phyloP scores from a whole-genome alignment of 2,113 vertebrate genomes.

The Sminthopsis crassicaudata region DNA sequence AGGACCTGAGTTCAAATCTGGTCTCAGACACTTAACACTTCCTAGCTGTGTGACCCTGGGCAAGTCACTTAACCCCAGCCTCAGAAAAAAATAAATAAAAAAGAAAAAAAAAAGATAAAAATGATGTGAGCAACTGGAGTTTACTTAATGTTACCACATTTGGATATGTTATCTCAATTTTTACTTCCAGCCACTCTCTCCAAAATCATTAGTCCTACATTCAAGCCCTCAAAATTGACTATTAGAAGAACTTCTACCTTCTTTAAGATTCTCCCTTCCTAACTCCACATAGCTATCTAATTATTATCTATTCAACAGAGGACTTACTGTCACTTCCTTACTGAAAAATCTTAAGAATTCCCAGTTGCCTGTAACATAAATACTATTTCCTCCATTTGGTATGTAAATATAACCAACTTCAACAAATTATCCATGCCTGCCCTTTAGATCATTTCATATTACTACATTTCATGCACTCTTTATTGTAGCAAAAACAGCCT shows the following conservation, averaged over 20 bases:
- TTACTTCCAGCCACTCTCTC: not conserved
- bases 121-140: not conserved
- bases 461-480: not conserved
- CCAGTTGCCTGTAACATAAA: not conserved
- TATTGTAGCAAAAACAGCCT: not conserved
- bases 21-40: too few species aligned
- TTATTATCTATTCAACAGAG: not conserved
- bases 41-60: too few species aligned
- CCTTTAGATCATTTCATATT: slow-evolving; percentile 25
- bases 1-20: too few species aligned
- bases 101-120: too few species aligned
- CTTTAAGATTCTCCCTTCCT: not conserved
- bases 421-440: not conserved
- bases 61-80: too few species aligned
- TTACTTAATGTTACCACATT: not conserved
- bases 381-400: not conserved
- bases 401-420: not conserved
- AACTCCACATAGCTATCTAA: not conserved
- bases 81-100: too few species aligned
- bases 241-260: not conserved
- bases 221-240: not conserved
- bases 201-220: not conserved
- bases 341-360: not conserved
- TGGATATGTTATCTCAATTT: not conserved
- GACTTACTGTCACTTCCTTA: not conserved